Base-by-base conservation (phyloP, 2,888 invertebrate genomes). In the Globia sparganii region DNA sequence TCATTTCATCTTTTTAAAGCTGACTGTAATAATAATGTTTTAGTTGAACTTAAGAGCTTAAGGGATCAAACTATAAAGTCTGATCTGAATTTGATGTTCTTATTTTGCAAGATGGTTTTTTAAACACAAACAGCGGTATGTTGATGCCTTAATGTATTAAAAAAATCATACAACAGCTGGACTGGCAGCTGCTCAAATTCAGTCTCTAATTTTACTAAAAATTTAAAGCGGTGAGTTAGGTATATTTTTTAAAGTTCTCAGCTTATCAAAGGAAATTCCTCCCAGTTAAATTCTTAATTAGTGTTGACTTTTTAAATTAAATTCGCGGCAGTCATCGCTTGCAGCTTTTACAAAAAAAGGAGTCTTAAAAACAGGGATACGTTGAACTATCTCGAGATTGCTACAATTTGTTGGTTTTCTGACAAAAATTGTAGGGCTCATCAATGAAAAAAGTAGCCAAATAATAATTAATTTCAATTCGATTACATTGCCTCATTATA, bases 241-340 rank as follows among this genome's bases (percentile, higher is more conserved):
- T n/a, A n/a, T 72, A 72, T 67, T 65, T 75, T 79, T 74, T 68
- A 34, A 61, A 81, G 40, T 72, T 72, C 37, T 40, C 65, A 43
- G 56, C 34, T 37, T 61, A n/a, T 56, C 72, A 61, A 34, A 53
- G 21, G 37, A 62, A 69, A 76, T 69, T 56, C 21, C 61, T 77
- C 46, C 21, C 69, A 49, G 81, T 66, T 72, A 69, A 81, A 76
- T 81, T 66, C 66, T 70, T 81, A 77, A 81, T 77, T 66, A 76
- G 66, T 76, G 82, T 81, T 81, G 77, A 72, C 77, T 72, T 81
- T 81, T 77, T 5, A 77, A 81, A 76, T 72, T 69, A 81, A 81
- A 77, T 81, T 70, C n/a, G 28, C 13, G 11, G 43, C 40, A 31
- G 72, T 72, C 69, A 72, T 62, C 56, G 46, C 80, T 70, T 72